Conservation (phyloP, 2,113 vertebrate species). For the Oryzias melastigma region DNA sequence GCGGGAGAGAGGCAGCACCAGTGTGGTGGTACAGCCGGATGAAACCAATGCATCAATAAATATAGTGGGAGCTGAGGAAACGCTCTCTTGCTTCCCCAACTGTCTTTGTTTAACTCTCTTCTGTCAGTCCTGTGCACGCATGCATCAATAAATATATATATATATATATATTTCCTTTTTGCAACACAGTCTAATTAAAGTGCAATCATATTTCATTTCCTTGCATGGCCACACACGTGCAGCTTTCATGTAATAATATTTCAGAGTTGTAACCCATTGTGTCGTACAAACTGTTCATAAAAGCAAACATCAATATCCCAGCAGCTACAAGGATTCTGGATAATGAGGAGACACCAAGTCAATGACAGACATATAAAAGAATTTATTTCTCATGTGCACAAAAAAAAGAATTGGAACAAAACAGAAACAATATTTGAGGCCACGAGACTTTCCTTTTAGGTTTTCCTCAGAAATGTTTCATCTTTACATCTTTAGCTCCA, state of each 20-base stretch:
- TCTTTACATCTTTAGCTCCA: constrained; percentile 70
- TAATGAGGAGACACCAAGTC: constrained; percentile 70
- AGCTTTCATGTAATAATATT: constrained; percentile 33
- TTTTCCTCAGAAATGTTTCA: constrained; percentile 77
- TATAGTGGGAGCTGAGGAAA: constrained; percentile 48
- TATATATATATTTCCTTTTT: not conserved
- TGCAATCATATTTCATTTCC: constrained; percentile 18
- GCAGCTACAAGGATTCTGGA: constrained; percentile 51
- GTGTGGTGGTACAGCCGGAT: constrained; percentile 59
- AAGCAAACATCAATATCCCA: constrained; percentile 56
- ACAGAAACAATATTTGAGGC: constrained; percentile 83
- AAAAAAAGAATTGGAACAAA: constrained; percentile 80
- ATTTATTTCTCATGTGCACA: constrained; percentile 89
- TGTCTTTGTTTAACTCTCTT: constrained; percentile 40
- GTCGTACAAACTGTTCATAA: constrained; percentile 52
- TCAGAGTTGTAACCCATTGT: constrained; percentile 31
- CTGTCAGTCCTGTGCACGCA: constrained; percentile 9
- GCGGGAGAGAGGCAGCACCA: constrained; percentile 49
- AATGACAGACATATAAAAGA: constrained; percentile 84
- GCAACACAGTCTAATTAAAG: constrained; percentile 10
- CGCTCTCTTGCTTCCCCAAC: constrained; percentile 38
- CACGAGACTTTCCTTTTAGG: constrained; percentile 79
- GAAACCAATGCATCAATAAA: constrained; percentile 75
- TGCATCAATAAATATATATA: not conserved
- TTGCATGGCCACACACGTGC: not conserved